Evolutionary conservation across 2,113 vertebrate genomes (phyloP), one percentile per base, ranked within the genome.

Genomic region (Myotis brandtii): DNA sequence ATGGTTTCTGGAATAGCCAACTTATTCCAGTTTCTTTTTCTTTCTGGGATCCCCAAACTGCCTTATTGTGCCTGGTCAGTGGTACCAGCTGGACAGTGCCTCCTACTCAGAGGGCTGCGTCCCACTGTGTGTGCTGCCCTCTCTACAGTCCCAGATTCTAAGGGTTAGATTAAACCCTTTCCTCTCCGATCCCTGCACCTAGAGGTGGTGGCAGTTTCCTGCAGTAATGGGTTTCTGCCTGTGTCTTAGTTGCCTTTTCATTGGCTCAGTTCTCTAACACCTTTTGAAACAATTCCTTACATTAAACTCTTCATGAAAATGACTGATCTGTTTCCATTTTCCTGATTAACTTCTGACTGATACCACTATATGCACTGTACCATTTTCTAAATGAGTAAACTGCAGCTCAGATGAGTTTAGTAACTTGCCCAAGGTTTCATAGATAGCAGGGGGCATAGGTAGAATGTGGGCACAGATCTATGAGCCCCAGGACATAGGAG

Each of bases 251-350:
- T 40, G 14, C 30, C 2, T 77, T 70, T 88, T 20, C 12, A 59
- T 72, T 86, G 62, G 30, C 67, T 73, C 25, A 77, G 32, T 73
- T 82, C 69, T 84, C 12, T 64, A 23, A 37, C 52, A 52, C 20
- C 32, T 37, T 92, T 86, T 54, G 56, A 69, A 89, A 69, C 25
- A 88, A 81, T 25, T 73, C 32, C 23, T 82, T 50, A 50, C 4
- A 17, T 77, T 77, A 43, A 43, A 67, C 69, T 89, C 32, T 62
- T 37, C 89, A 18, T 37, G 69, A 50, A 91, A 94, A 82, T 77
- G 27, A 66, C 73, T 87, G 12, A 90, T 4, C 8, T 32, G 6
- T 27, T 89, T 54, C 27, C 46, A 34, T 64, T 94, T 91, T 54
- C 69, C 43, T 90, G 43, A 66, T 85, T 88, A 72, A 30, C 5